These are phyloP conservation scores for Ochropleura leucogaster DNA, from an alignment of 2,888 invertebrate species.

Conservation along the genomic window DNA sequence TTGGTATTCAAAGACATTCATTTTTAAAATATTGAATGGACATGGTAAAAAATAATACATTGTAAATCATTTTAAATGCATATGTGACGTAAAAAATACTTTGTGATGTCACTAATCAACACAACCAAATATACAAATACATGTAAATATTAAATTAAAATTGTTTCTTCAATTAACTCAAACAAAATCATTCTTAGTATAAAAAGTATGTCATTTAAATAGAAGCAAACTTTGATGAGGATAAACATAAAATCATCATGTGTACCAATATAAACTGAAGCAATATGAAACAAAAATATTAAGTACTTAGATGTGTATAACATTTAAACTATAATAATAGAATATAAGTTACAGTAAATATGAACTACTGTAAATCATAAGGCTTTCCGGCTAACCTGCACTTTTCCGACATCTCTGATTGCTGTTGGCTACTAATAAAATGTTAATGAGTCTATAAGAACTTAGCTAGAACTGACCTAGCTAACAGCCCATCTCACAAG, in stretches of 20 bases:
- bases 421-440: background rate
- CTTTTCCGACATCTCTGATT: background rate
- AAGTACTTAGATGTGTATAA: background rate
- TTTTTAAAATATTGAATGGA: conserved; percentile 20
- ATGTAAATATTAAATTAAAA: conserved; percentile 39
- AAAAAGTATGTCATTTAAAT: conserved; percentile 9
- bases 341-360: background rate
- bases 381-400: background rate
- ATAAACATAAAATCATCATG: background rate
- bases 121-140: conserved; percentile 47
- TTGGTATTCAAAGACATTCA: conserved; percentile 49
- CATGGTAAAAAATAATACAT: conserved; percentile 22
- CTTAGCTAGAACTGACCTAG: background rate
- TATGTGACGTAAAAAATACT: conserved; percentile 26
- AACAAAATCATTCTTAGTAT: conserved; percentile 11
- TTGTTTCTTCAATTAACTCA: conserved; percentile 18
- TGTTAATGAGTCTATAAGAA: background rate
- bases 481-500: background rate
- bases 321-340: background rate
- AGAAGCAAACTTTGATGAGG: conserved; percentile 4
- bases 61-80: conserved; percentile 35
- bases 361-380: background rate
- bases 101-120: conserved; percentile 33
- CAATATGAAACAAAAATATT: background rate
- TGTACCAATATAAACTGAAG: conserved; percentile 8